Conservation (phyloP, 2,113 vertebrate genomes). For the Pseudopipra pipra region DNA sequence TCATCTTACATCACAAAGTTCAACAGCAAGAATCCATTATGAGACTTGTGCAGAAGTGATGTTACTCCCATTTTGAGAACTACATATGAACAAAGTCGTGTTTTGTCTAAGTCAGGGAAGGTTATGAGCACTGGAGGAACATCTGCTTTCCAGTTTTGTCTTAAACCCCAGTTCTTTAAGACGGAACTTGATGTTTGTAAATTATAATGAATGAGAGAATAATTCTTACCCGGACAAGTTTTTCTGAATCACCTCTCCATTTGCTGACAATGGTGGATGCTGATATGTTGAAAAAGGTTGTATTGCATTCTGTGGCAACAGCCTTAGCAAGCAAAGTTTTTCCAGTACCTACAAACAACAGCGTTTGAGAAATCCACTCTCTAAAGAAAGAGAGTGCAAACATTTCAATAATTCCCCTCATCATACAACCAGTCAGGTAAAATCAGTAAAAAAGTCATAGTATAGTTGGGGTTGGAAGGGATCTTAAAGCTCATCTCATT, state of each 20-base stretch:
- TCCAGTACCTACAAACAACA: slow-evolving; percentile 83
- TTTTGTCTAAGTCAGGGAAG: neutral
- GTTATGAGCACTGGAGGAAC: neutral
- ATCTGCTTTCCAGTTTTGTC: neutral
- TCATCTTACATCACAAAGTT: neutral
- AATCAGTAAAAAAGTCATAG: neutral
- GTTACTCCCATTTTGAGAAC: neutral
- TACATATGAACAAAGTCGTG: neutral
- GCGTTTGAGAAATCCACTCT: neutral
- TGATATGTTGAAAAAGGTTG: slow-evolving; percentile 98
- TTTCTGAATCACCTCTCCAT: slow-evolving; percentile 97
- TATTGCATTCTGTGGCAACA: slow-evolving; percentile 94
- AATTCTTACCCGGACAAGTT: slow-evolving; percentile 88
- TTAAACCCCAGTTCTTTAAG: neutral
- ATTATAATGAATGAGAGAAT: neutral
- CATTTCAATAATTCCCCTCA: neutral
- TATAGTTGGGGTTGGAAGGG: neutral
- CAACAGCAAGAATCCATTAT: neutral
- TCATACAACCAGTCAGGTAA: neutral
- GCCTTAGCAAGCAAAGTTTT: slow-evolving; percentile 97
- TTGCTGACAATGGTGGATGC: slow-evolving; percentile 98
- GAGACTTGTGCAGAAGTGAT: neutral
- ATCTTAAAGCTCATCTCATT: neutral
- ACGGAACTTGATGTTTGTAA: neutral
- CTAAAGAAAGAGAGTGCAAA: neutral